Evolutionary conservation across 2,113 vertebrate species (phyloP).

Genomic region (Tragelaphus strepsiceros): DNA sequence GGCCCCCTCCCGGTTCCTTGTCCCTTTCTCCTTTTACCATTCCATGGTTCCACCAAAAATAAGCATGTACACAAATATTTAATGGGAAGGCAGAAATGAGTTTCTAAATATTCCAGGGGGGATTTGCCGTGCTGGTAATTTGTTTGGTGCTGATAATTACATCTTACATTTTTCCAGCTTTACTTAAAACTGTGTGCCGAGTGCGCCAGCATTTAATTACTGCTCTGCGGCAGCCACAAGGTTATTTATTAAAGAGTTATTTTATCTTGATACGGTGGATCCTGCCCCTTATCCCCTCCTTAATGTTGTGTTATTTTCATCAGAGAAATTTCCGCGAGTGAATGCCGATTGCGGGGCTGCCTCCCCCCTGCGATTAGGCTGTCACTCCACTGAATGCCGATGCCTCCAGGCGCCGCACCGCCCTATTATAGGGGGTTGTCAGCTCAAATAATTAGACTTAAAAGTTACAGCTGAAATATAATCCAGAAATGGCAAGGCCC

Average conservation of each 20-base stretch:
- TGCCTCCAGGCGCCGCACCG: slow-evolving; percentile 77
- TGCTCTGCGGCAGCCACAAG: slow-evolving; percentile 81
- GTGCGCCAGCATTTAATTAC: slow-evolving; percentile 86
- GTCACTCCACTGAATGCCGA: slow-evolving; percentile 79
- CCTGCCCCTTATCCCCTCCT: slow-evolving; percentile 79
- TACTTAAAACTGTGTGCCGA: slow-evolving; percentile 82
- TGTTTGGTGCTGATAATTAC: slow-evolving; percentile 85
- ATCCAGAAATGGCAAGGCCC: slow-evolving; percentile 84
- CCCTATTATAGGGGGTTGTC: slow-evolving; percentile 83
- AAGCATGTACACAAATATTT: slow-evolving; percentile 78
- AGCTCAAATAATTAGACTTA: slow-evolving; percentile 86
- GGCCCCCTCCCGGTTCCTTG: background rate
- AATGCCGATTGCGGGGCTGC: slow-evolving; percentile 83
- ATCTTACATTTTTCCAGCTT: slow-evolving; percentile 81
- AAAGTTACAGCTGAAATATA: slow-evolving; percentile 87
- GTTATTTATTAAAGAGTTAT: slow-evolving; percentile 88
- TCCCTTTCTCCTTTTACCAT: background rate
- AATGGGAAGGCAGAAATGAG: slow-evolving; percentile 79
- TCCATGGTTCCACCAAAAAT: slow-evolving; percentile 73
- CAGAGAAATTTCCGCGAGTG: slow-evolving; percentile 81
- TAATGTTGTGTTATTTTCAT: slow-evolving; percentile 87
- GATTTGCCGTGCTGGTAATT: slow-evolving; percentile 82
- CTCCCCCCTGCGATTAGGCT: slow-evolving; percentile 80
- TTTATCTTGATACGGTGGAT: slow-evolving; percentile 84
- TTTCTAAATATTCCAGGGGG: slow-evolving; percentile 82